These are phyloP conservation scores for Dromiciops gliroides DNA, from an alignment of 2,113 vertebrate species.

Conservation along the genomic window DNA sequence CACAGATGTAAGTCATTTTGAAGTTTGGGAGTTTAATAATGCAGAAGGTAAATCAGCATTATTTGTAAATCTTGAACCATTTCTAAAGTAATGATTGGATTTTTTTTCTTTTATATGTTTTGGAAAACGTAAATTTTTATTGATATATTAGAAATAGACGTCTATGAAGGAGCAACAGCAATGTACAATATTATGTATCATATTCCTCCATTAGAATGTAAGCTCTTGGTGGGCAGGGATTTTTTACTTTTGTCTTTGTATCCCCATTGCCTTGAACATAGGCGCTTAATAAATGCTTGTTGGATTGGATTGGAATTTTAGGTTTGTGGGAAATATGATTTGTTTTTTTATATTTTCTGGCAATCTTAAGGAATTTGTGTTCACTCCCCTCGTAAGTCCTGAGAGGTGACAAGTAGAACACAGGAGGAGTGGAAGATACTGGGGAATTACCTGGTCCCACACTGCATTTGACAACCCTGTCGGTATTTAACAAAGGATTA, in stretches of 20 bases:
- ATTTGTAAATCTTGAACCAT: neutral
- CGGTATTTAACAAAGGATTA: neutral
- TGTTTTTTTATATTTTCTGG: neutral
- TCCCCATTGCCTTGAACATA: neutral
- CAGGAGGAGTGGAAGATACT: neutral
- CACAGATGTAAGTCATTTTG: neutral
- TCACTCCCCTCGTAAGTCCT: neutral
- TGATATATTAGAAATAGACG: neutral
- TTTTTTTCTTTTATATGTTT: neutral
- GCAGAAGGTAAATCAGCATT: neutral
- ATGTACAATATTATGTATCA: neutral
- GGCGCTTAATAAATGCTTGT: constrained; percentile 2
- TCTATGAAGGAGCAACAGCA: neutral
- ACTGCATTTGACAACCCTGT: neutral
- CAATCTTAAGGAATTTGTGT: neutral
- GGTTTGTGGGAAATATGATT: neutral
- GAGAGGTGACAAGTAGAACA: neutral
- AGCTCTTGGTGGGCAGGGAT: neutral
- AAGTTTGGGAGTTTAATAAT: neutral
- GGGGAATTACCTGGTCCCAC: neutral
- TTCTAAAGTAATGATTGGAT: neutral
- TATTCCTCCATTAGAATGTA: neutral
- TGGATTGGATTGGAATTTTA: neutral
- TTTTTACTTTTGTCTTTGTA: neutral
- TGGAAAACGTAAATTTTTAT: neutral